Evolutionary conservation across 2,888 invertebrate species (phyloP).

Genomic region (Leptopilina syphax): DNA sequence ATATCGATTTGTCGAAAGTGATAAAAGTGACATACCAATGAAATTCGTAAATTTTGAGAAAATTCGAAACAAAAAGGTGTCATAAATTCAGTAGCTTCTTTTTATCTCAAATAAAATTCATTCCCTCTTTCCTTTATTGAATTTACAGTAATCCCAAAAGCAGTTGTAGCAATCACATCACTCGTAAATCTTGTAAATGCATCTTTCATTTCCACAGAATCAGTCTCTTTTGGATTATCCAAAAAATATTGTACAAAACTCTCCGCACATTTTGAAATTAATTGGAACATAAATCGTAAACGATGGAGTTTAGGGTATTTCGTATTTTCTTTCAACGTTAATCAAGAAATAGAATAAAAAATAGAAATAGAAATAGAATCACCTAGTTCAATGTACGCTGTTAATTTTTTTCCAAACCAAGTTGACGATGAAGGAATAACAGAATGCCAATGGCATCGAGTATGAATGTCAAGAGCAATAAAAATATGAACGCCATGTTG

Average conservation of each 20-base stretch:
- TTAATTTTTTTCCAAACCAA: no score
- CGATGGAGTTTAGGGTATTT: no score
- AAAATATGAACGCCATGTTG: no score
- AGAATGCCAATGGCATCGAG: no score
- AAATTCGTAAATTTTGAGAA: conserved; percentile 45
- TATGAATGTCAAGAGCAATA: no score
- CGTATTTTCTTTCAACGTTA: no score
- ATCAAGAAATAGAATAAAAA: no score
- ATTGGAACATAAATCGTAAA: no score
- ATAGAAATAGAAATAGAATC: no score
- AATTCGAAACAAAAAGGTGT: conserved; percentile 10
- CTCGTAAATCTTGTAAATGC: conserved; percentile 55
- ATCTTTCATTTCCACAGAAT: conserved; percentile 67
- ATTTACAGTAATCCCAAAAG: conserved; percentile 64
- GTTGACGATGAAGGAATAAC: no score
- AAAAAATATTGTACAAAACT: background rate
- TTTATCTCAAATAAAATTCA: conserved; percentile 64
- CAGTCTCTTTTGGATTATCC: background rate
- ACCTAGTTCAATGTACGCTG: no score
- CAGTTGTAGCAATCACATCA: conserved; percentile 62
- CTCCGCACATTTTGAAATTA: no score
- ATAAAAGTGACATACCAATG: conserved; percentile 45
- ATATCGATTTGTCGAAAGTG: conserved; percentile 46
- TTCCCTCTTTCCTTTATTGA: conserved; percentile 64
- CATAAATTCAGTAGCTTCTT: conserved; percentile 48